These are phyloP conservation scores for Crambe crambe DNA, from an alignment of 37 sponge, comb jelly and placozoan species.

Conservation along the genomic window DNA sequence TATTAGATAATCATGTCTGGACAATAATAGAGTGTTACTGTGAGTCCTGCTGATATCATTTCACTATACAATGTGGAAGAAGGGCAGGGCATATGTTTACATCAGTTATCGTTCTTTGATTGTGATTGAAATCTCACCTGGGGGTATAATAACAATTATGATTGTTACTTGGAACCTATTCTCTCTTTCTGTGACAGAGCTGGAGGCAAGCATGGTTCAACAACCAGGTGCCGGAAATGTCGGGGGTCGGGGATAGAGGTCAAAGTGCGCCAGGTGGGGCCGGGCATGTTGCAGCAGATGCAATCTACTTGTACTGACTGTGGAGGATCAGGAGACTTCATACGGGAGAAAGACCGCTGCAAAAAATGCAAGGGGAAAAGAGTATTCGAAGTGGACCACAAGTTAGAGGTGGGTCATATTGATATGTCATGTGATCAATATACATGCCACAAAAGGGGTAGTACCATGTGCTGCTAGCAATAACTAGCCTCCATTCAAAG, in stretches of 20 bases:
- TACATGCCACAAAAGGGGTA: neutral
- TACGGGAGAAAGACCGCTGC: conserved; percentile 83
- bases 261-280: conserved; percentile 57
- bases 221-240: conserved; percentile 74
- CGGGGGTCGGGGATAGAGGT: conserved; percentile 78
- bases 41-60: too few species aligned
- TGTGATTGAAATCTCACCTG: too few species aligned
- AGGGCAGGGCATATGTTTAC: too few species aligned
- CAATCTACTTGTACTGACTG: conserved; percentile 80
- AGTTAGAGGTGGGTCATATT: conserved; percentile 71
- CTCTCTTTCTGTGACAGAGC: conserved; percentile 21
- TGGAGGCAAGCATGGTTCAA: conserved; percentile 88
- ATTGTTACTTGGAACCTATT: too few species aligned
- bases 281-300: conserved; percentile 88
- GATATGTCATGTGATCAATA: too few species aligned
- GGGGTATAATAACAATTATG: too few species aligned
- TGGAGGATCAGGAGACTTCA: conserved; percentile 75
- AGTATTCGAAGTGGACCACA: conserved; percentile 63
- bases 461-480: too few species aligned
- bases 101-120: too few species aligned
- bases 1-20: neutral
- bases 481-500: conserved; percentile 9
- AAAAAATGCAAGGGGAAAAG: conserved; percentile 88
- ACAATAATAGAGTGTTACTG: too few species aligned
- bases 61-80: too few species aligned